Evolutionary conservation across 2,888 invertebrate species (phyloP).

Genomic region (Drosophila leonis): DNA sequence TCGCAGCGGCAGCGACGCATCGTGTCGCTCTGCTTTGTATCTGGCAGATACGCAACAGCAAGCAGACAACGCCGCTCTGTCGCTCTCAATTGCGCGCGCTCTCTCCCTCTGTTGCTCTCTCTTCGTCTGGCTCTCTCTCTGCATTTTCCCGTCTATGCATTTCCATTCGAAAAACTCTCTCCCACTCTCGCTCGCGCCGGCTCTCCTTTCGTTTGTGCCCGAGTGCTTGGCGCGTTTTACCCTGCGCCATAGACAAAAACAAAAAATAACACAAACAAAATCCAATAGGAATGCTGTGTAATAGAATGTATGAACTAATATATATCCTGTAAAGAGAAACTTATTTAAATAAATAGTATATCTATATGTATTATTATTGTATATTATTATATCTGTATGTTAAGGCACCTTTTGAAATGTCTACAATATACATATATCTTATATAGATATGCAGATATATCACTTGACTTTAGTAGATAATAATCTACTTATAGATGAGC

Average conservation of each 20-base stretch:
- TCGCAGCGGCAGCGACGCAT: slow-evolving; percentile 21
- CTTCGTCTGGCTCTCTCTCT: background rate
- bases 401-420: no score
- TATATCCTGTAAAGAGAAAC: slow-evolving; percentile 28
- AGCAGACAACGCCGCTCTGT: slow-evolving; percentile 14
- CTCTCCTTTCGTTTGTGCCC: slow-evolving; percentile 18
- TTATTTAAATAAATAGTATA: background rate
- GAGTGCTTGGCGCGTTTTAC: slow-evolving; percentile 33
- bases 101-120: slow-evolving; percentile 8
- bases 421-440: no score
- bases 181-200: slow-evolving; percentile 22
- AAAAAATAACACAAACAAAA: slow-evolving; percentile 17
- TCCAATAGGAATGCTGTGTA: slow-evolving; percentile 29
- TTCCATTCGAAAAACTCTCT: slow-evolving; percentile 43
- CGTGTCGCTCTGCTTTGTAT: slow-evolving; percentile 29
- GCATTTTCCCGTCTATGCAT: slow-evolving; percentile 42
- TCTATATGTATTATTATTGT: background rate
- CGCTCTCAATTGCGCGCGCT: slow-evolving; percentile 12
- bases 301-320: background rate
- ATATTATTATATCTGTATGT: no score
- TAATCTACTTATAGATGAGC: no score
- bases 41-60: slow-evolving; percentile 44
- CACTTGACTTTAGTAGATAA: no score
- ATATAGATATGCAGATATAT: background rate
- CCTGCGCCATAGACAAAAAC: slow-evolving; percentile 18